Evolutionary conservation across 2,888 invertebrate species (phyloP).

Genomic region (Pilophorus perplexus): DNA sequence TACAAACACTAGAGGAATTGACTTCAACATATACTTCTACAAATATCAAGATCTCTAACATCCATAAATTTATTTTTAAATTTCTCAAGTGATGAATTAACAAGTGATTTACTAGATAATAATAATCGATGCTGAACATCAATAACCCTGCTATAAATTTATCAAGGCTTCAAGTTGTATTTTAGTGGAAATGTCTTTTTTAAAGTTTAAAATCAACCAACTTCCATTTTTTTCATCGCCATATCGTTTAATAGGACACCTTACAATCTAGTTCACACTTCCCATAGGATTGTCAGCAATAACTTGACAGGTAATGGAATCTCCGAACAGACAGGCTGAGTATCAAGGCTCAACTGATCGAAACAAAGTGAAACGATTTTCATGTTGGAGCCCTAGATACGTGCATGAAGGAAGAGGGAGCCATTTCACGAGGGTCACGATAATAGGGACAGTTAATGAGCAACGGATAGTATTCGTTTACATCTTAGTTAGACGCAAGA

Average conservation of each 20-base stretch:
- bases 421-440: no score
- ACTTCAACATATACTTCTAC: slow-evolving; percentile 17
- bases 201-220: slow-evolving; percentile 16
- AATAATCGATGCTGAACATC: slow-evolving; percentile 36
- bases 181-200: slow-evolving; percentile 25
- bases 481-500: no score
- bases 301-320: slow-evolving; percentile 27
- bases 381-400: no score
- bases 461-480: no score
- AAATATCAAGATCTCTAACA: slow-evolving; percentile 19
- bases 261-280: slow-evolving; percentile 10
- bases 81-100: slow-evolving; percentile 34
- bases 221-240: background rate
- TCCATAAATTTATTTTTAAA: slow-evolving; percentile 24
- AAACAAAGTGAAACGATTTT: no score
- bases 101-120: slow-evolving; percentile 18
- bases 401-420: no score
- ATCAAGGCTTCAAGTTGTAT: slow-evolving; percentile 39
- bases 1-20: slow-evolving; percentile 28
- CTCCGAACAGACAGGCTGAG: no score
- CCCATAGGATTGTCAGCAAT: slow-evolving; percentile 36
- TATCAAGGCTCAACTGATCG: no score
- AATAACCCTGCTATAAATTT: slow-evolving; percentile 40
- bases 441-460: no score
- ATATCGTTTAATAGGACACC: background rate